These are phyloP conservation scores for Neosalanx taihuensis DNA, from an alignment of 2,797 vertebrate genomes.

Conservation along the genomic window DNA sequence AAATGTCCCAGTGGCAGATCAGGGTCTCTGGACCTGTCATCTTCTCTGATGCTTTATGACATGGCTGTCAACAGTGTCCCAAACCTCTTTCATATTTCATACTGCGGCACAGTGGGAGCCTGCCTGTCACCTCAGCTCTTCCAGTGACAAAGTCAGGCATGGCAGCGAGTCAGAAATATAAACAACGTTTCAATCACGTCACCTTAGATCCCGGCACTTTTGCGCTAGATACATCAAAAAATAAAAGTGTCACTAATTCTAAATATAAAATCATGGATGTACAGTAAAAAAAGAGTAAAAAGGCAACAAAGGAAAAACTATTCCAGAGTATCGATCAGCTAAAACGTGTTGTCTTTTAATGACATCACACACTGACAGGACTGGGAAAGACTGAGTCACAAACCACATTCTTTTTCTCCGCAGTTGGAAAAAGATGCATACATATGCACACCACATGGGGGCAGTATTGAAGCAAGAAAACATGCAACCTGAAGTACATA, in stretches of 20 bases:
- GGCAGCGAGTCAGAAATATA: conserved; percentile 51
- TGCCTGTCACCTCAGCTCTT: conserved; percentile 59
- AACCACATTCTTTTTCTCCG: background rate
- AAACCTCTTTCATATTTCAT: conserved; percentile 73
- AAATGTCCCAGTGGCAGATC: conserved; percentile 68
- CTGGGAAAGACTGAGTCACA: background rate
- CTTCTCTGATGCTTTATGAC: conserved; percentile 78
- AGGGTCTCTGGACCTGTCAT: conserved; percentile 66
- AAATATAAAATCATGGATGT: background rate
- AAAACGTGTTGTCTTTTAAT: too few relatives aligned
- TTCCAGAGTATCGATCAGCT: too few relatives aligned
- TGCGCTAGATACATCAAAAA: too few relatives aligned
- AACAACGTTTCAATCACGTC: conserved; percentile 23
- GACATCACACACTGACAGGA: too few relatives aligned
- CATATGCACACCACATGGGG: conserved; percentile 59
- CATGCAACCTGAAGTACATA: background rate
- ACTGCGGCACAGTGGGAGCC: conserved; percentile 57
- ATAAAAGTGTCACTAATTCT: background rate
- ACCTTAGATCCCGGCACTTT: background rate
- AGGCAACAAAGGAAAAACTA: too few relatives aligned
- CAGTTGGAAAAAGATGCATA: background rate
- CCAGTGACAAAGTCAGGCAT: conserved; percentile 52
- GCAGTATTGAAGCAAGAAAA: conserved; percentile 71
- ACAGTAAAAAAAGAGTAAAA: background rate
- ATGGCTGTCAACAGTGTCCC: conserved; percentile 67